Evolutionary conservation across 1,140 invertebrate genomes (phyloP).

Genomic region (Mamestra configurata): DNA sequence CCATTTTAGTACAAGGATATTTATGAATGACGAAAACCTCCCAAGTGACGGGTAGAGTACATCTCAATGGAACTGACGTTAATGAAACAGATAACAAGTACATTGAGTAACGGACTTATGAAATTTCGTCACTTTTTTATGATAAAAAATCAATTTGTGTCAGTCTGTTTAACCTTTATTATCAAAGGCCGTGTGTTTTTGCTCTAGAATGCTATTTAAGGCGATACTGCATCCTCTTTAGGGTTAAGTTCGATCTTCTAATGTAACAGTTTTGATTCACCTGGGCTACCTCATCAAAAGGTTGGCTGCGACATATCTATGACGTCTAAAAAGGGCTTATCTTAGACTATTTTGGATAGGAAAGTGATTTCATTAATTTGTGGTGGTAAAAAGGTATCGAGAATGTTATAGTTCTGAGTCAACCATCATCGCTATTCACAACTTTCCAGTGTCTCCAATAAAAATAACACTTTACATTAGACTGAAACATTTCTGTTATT

Average conservation of each 20-base stretch:
- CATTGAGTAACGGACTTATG: constrained; percentile 65
- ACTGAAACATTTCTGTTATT: constrained; percentile 33
- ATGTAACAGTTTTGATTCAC: too few species aligned
- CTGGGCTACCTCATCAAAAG: too few species aligned
- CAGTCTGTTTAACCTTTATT: constrained; percentile 75
- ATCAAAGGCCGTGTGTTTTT: constrained; percentile 67
- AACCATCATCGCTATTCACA: background rate
- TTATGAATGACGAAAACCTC: background rate
- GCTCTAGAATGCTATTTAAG: constrained; percentile 57
- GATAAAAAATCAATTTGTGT: constrained; percentile 85
- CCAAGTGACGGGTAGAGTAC: constrained; percentile 27
- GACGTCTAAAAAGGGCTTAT: too few species aligned
- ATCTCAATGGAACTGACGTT: constrained; percentile 69
- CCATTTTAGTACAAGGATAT: background rate
- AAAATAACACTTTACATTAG: constrained; percentile 15
- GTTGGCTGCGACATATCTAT: too few species aligned
- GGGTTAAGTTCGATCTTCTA: background rate
- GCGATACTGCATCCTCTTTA: constrained; percentile 24
- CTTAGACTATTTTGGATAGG: background rate
- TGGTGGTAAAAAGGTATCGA: background rate
- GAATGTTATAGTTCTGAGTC: background rate
- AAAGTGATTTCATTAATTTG: too few species aligned
- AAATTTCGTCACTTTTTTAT: constrained; percentile 71
- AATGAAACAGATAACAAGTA: constrained; percentile 72
- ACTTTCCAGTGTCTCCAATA: background rate